Percentiles rank a stretch among this genome's conserved stretches.
These are phyloP conservation scores for Nyctibius grandis DNA, from an alignment of 2,797 vertebrate species.

Conservation along the genomic window DNA sequence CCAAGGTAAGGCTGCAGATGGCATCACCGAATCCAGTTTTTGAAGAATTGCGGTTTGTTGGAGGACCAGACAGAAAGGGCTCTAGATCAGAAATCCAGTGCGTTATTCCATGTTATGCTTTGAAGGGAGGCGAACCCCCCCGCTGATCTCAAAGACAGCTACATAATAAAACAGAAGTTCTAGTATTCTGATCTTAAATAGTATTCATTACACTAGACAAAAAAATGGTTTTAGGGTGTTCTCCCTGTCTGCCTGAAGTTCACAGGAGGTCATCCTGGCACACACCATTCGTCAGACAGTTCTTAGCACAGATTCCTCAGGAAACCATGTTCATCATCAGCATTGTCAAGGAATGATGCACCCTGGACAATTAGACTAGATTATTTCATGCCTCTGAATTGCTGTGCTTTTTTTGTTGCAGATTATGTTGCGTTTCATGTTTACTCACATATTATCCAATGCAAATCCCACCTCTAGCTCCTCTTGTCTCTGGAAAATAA, in stretches of 20 bases:
- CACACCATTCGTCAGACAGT: not conserved
- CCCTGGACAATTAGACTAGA: not conserved
- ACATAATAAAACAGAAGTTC: not conserved
- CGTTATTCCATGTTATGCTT: not conserved
- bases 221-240: not conserved
- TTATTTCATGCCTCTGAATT: not conserved
- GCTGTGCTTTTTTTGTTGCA: not conserved
- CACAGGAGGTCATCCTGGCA: not conserved
- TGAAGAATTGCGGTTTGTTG: not conserved
- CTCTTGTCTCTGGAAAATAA: slow-evolving; percentile 59
- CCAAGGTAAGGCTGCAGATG: not conserved
- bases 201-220: not conserved
- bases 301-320: not conserved
- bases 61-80: not conserved
- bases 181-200: not conserved
- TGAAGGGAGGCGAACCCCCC: not conserved
- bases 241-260: not conserved
- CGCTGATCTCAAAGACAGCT: not conserved
- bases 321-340: not conserved
- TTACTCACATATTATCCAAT: slow-evolving; percentile 78
- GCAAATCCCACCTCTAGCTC: slow-evolving; percentile 80
- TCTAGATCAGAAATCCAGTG: not conserved
- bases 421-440: not conserved
- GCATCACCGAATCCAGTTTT: not conserved
- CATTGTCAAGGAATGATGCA: not conserved